These are phyloP conservation scores for Callocephalon fimbriatum DNA, from an alignment of 2,113 vertebrate species.

Conservation along the genomic window DNA sequence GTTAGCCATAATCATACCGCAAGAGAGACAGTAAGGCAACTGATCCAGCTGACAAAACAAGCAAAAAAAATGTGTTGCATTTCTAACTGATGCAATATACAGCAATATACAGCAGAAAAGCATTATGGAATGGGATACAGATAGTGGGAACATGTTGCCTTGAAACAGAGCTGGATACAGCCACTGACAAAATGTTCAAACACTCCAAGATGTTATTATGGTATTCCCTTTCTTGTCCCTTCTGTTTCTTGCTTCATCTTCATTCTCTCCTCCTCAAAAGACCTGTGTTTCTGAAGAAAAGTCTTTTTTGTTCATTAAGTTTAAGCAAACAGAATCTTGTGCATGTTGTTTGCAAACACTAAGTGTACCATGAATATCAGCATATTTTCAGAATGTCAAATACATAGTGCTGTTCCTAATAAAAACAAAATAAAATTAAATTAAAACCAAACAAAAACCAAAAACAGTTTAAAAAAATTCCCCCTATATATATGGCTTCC, in stretches of 20 bases:
- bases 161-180: neutral
- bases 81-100: neutral
- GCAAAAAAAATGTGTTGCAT: neutral
- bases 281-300: neutral
- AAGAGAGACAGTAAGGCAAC: neutral
- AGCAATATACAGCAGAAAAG: neutral
- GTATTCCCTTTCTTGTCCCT: neutral
- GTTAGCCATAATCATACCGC: neutral
- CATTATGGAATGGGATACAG: neutral
- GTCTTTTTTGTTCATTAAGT: neutral
- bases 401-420: neutral
- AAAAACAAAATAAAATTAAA: neutral
- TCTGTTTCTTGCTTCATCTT: neutral
- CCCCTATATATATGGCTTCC: rapidly evolving
- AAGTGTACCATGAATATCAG: neutral
- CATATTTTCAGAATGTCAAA: neutral
- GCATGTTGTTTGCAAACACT: neutral
- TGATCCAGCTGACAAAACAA: neutral
- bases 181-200: neutral
- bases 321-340: neutral
- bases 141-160: neutral
- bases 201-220: neutral
- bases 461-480: rapidly evolving
- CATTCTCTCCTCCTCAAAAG: neutral
- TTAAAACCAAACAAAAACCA: neutral